Evolutionary conservation across 2,113 vertebrate genomes (phyloP).

Genomic region (Gavialis gangeticus): DNA sequence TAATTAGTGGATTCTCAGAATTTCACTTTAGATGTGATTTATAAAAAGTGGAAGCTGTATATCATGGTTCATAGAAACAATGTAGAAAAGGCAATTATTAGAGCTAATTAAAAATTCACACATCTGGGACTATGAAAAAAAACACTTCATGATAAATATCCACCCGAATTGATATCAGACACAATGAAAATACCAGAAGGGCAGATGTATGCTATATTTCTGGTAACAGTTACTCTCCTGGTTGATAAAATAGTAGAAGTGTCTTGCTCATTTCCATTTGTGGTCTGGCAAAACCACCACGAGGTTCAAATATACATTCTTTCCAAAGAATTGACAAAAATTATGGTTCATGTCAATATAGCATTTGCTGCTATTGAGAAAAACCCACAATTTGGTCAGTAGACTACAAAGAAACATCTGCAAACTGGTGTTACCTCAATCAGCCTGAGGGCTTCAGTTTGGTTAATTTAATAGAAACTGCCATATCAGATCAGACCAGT

Average conservation of each 20-base stretch:
- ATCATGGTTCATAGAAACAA: constrained; percentile 17
- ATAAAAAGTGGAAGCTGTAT: not conserved
- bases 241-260: not conserved
- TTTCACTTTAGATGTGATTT: constrained; percentile 16
- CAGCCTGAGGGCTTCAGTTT: not conserved
- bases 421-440: not conserved
- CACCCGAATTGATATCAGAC: constrained; percentile 19
- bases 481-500: constrained; percentile 43
- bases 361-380: constrained; percentile 46
- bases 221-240: not conserved
- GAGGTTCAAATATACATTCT: not conserved
- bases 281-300: not conserved
- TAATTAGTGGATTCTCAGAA: constrained; percentile 14
- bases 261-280: not conserved
- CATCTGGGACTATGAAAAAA: constrained; percentile 24
- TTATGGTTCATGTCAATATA: not conserved
- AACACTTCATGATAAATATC: constrained; percentile 25
- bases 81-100: constrained; percentile 32
- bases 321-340: constrained; percentile 31
- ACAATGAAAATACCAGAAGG: constrained; percentile 3
- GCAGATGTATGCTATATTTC: constrained; percentile 12
- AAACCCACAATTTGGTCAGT: constrained; percentile 56
- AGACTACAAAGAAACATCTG: constrained; percentile 34
- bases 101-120: constrained; percentile 42
- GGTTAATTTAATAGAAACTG: constrained; percentile 58